A percentile compares a stretch with the other conserved stretches of the same genome.
Conservation (phyloP, 2,888 invertebrate species). For the Ophion slaviceki region DNA sequence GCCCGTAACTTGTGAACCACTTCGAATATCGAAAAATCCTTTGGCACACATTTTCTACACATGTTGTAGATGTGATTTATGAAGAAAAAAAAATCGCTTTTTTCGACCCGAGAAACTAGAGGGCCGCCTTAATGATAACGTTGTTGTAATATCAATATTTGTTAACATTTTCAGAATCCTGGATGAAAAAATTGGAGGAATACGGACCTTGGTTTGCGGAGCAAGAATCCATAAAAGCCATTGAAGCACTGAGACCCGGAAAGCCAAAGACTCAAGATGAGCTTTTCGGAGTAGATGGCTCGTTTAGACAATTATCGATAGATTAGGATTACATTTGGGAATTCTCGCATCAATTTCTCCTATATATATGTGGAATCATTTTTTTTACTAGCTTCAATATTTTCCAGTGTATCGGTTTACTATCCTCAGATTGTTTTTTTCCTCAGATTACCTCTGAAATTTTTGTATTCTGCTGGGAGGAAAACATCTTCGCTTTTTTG, state of each 20-base stretch:
- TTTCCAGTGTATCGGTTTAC: not conserved
- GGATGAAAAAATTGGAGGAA: conserved; percentile 91
- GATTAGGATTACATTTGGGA: conserved; percentile 85
- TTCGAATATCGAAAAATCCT: too few relatives aligned
- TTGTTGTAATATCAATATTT: not conserved
- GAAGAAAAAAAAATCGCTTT: too few relatives aligned
- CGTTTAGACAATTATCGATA: conserved; percentile 93
- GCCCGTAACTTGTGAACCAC: too few relatives aligned
- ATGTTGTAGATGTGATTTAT: too few relatives aligned
- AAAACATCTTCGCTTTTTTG: not conserved
- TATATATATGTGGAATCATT: not conserved
- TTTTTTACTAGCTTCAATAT: conserved; percentile 7
- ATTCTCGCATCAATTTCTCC: not conserved
- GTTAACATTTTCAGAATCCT: conserved; percentile 86
- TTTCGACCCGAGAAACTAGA: too few relatives aligned
- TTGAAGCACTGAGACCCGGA: conserved; percentile 92
- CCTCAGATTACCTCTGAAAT: not conserved
- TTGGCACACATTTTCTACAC: too few relatives aligned
- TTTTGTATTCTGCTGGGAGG: not conserved
- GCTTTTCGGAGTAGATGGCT: conserved; percentile 94
- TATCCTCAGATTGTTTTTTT: not conserved
- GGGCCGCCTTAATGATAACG: conserved; percentile 3
- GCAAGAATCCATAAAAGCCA: conserved; percentile 91
- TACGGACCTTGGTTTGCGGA: conserved; percentile 92
- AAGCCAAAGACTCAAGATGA: conserved; percentile 94